Conservation (phyloP, 92 coral and sea anemone species). For the Porites lobata region DNA sequence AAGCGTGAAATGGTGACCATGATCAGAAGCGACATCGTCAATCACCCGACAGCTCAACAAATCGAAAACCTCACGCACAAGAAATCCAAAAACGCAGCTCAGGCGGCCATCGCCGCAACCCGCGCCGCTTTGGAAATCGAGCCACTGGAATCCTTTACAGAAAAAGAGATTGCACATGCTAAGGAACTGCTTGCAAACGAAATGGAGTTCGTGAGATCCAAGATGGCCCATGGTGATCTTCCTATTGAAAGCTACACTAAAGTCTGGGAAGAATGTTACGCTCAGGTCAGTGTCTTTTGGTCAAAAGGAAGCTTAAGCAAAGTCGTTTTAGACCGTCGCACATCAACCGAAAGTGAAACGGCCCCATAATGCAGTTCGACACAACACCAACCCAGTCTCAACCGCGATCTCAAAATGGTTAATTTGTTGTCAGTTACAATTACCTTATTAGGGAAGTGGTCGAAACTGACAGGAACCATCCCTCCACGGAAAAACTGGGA, state of each 20-base stretch:
- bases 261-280: slow-evolving; percentile 98
- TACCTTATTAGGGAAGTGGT: too few relatives aligned
- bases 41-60: slow-evolving; percentile 87
- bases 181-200: slow-evolving; percentile 75
- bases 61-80: slow-evolving; percentile 93
- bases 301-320: neutral
- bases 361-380: too few relatives aligned
- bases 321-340: neutral
- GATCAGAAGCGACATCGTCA: slow-evolving; percentile 93
- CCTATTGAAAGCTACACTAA: slow-evolving; percentile 96
- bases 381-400: too few relatives aligned
- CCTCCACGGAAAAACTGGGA: too few relatives aligned
- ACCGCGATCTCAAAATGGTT: too few relatives aligned
- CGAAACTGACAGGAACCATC: too few relatives aligned
- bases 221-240: slow-evolving; percentile 95
- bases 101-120: slow-evolving; percentile 88
- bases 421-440: too few relatives aligned
- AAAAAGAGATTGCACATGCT: slow-evolving; percentile 88
- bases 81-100: slow-evolving; percentile 85
- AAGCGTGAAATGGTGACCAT: slow-evolving; percentile 95
- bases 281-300: slow-evolving; percentile 69
- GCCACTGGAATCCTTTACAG: slow-evolving; percentile 86
- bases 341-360: too few relatives aligned
- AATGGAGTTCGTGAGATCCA: slow-evolving; percentile 91
- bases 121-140: slow-evolving; percentile 84